Percentiles rank a stretch among this genome's conserved stretches.
Evolutionary conservation across 2,888 invertebrate species (phyloP).

Genomic region (Synanthedon tipuliformis): DNA sequence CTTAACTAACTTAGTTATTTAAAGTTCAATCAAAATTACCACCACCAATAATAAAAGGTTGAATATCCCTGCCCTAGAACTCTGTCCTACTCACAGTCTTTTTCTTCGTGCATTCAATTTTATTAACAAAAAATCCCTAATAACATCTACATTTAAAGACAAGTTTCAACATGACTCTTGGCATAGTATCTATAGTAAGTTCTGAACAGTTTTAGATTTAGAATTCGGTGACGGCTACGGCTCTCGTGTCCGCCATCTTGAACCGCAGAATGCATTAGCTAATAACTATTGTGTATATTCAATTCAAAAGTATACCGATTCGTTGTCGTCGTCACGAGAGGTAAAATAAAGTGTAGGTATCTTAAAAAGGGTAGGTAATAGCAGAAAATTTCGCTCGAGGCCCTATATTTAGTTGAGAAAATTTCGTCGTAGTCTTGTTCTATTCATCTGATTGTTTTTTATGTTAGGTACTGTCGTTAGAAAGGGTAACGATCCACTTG

Average conservation of each 20-base stretch:
- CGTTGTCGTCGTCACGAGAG: slow-evolving; percentile 31
- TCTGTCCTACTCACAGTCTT: too few relatives aligned
- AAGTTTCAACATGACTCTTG: neutral
- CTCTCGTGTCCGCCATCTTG: slow-evolving; percentile 38
- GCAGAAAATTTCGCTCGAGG: slow-evolving; percentile 16
- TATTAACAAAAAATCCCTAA: too few relatives aligned
- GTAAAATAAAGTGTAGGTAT: slow-evolving; percentile 19
- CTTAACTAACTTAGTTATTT: too few relatives aligned
- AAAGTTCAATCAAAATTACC: too few relatives aligned
- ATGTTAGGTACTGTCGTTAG: too few relatives aligned
- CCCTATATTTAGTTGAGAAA: neutral
- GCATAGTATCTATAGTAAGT: neutral
- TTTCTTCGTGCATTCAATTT: too few relatives aligned
- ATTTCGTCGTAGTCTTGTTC: too few relatives aligned
- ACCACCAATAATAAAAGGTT: too few relatives aligned
- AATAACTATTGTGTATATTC: slow-evolving; percentile 1
- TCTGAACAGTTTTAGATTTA: neutral
- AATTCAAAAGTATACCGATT: slow-evolving; percentile 14
- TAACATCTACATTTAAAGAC: too few relatives aligned
- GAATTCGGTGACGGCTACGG: slow-evolving; percentile 37
- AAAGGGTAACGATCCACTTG: too few relatives aligned
- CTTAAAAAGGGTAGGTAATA: slow-evolving; percentile 26
- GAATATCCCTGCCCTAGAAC: too few relatives aligned
- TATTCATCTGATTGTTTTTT: too few relatives aligned
- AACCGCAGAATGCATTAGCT: slow-evolving; percentile 16